Evolutionary conservation across 2,888 invertebrate genomes (phyloP), one percentile per base, ranked within the genome.

Genomic region (Eulithis testata): DNA sequence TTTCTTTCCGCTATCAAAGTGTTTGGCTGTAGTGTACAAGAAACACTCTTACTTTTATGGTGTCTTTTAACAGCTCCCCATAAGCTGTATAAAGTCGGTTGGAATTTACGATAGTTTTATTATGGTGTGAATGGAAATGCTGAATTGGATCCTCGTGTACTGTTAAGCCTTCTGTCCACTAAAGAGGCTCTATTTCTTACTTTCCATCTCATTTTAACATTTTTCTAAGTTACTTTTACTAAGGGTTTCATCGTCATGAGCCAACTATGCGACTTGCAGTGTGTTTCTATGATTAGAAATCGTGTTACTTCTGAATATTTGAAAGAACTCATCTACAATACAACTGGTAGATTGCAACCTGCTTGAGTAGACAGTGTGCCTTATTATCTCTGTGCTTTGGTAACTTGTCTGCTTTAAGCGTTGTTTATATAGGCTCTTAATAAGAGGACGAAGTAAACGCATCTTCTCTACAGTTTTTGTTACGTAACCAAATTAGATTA

Each of bases 21-120:
- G 65, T 60, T 57, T 61, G 11, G 11, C 6, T 27, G 66, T 66
- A 65, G 66, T 71, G 67, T 63, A 73, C 65, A 72, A 76, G 77
- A 75, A 70, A 74, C 71, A 73, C 73, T 66, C 72, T 69, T 56
- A 63, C 74, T 85, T 59, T 83, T 83, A 86, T 82, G 80, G 78
- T 81, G 80, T 79, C 80, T 82, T 83, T 84, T 84, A 86, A 87
- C 83, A 85, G 81, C 81, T 73, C 63, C 75, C 77, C 70, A 75
- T 78, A 79, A 80, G 75, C 66, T 75, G 79, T 78, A 49, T 60
- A 78, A 75, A 81, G 75, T 75, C 66, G 71, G 71, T 69, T 72
- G 74, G 76, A 78, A 83, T 87, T 87, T 84, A 87, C 82, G 84
- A 83, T 72, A 73, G 73, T 80, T 90, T 90, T 88, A 90, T 85